Percentiles rank a stretch among this genome's conserved stretches.
Evolutionary conservation across 1,140 invertebrate genomes (phyloP).

Genomic region (Rhagoletis zephyria): DNA sequence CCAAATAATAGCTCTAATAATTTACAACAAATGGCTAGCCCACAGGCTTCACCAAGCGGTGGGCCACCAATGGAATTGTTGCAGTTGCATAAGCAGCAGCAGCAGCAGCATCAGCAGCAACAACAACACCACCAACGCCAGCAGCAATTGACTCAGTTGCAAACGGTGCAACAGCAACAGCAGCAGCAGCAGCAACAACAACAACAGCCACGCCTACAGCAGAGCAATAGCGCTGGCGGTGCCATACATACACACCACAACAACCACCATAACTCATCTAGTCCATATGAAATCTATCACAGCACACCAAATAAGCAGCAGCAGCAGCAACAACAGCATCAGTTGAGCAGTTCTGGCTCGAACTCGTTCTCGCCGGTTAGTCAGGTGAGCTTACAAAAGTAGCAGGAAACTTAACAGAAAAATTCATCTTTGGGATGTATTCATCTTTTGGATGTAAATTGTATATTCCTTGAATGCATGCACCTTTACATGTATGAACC

Average conservation of each 20-base stretch:
- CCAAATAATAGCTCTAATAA: constrained; percentile 53
- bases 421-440: neutral
- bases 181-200: constrained; percentile 61
- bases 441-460: too few species aligned
- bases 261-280: constrained; percentile 64
- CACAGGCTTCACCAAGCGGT: constrained; percentile 67
- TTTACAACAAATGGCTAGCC: constrained; percentile 55
- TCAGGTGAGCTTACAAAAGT: constrained; percentile 66
- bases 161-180: constrained; percentile 63
- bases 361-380: constrained; percentile 74
- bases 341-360: constrained; percentile 35
- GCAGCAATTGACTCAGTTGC: constrained; percentile 60
- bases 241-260: constrained; percentile 47
- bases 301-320: constrained; percentile 72
- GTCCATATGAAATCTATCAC: constrained; percentile 73
- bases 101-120: constrained; percentile 57
- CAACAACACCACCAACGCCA: constrained; percentile 39
- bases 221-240: constrained; percentile 12
- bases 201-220: constrained; percentile 51
- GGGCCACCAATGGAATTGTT: constrained; percentile 71
- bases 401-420: neutral
- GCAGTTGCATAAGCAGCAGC: constrained; percentile 69
- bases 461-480: too few species aligned
- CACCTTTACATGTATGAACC: too few species aligned
- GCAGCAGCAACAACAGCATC: constrained; percentile 54